Percentiles rank a stretch among this genome's conserved stretches.
Evolutionary conservation across 2,113 vertebrate species (phyloP).

Genomic region (Oreochromis tanganicae): DNA sequence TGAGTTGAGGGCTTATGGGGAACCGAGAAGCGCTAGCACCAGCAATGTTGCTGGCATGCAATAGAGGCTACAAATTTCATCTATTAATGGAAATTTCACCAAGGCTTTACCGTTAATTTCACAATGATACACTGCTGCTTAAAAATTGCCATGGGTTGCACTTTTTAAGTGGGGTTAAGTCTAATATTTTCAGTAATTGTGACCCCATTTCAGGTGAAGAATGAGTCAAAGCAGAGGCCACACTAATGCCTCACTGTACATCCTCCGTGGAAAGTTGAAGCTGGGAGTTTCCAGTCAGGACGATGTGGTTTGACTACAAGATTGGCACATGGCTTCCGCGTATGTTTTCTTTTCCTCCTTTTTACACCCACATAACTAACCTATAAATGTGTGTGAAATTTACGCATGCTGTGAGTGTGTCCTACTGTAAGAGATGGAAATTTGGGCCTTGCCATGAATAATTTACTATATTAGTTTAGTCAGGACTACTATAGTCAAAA

Average conservation of each 20-base stretch:
- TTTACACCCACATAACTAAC: constrained; percentile 31
- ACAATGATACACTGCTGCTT: constrained; percentile 3
- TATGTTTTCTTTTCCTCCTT: constrained; percentile 2
- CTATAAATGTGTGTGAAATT: constrained; percentile 55
- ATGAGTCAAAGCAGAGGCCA: constrained; percentile 20
- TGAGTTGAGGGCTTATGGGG: background rate
- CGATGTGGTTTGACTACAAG: constrained; percentile 12
- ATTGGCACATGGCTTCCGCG: constrained; percentile 8
- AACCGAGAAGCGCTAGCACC: background rate
- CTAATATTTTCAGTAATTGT: background rate
- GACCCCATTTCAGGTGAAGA: constrained; percentile 9
- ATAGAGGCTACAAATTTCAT: background rate
- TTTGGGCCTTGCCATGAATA: background rate
- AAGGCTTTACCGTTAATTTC: background rate
- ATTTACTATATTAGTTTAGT: background rate
- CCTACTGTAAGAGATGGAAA: constrained; percentile 38
- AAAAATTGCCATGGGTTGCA: constrained; percentile 7
- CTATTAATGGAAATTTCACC: constrained; percentile 15
- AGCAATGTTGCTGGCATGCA: background rate
- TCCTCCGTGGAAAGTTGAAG: constrained; percentile 46
- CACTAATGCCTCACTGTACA: background rate
- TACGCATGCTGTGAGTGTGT: background rate
- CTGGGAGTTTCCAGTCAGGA: constrained; percentile 52
- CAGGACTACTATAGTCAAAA: background rate
- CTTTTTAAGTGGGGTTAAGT: background rate